These are phyloP conservation scores for Hippopotamus amphibius DNA, from an alignment of 2,113 vertebrate genomes.

Conservation along the genomic window DNA sequence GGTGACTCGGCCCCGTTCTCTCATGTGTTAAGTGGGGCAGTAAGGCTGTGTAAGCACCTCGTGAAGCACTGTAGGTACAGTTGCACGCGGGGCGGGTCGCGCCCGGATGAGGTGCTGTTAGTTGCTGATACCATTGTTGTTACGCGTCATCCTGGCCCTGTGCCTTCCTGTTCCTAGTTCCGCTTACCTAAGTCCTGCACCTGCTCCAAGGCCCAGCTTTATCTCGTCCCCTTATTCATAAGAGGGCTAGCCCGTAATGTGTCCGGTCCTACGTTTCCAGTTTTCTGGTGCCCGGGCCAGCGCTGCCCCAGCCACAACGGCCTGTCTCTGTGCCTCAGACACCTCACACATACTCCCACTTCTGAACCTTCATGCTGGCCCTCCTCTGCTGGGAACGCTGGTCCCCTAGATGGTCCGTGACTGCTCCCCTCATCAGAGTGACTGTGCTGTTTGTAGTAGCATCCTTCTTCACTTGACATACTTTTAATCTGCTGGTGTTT, in stretches of 20 bases:
- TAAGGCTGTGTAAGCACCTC: background rate
- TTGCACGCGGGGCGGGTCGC: background rate
- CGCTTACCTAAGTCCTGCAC: background rate
- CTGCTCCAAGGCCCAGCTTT: background rate
- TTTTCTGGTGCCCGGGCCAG: background rate
- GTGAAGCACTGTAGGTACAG: background rate
- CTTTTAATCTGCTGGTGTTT: background rate
- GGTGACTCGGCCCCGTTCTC: background rate
- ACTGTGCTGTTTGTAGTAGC: background rate
- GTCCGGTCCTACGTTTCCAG: background rate
- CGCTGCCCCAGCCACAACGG: background rate
- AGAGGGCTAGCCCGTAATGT: background rate
- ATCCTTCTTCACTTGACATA: background rate
- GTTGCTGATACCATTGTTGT: background rate
- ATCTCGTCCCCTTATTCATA: background rate
- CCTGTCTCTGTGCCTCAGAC: background rate
- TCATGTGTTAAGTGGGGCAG: background rate
- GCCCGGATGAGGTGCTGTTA: background rate
- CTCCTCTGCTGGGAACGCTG: background rate
- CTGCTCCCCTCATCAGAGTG: background rate
- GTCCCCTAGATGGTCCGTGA: background rate
- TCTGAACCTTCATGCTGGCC: background rate
- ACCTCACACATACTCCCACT: background rate
- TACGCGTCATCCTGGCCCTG: background rate
- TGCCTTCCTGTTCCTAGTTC: slow-evolving; percentile 12